Evolutionary conservation across 2,113 vertebrate genomes (phyloP), one percentile per base, ranked within the genome.

Genomic region (Nesogale talazaci): DNA sequence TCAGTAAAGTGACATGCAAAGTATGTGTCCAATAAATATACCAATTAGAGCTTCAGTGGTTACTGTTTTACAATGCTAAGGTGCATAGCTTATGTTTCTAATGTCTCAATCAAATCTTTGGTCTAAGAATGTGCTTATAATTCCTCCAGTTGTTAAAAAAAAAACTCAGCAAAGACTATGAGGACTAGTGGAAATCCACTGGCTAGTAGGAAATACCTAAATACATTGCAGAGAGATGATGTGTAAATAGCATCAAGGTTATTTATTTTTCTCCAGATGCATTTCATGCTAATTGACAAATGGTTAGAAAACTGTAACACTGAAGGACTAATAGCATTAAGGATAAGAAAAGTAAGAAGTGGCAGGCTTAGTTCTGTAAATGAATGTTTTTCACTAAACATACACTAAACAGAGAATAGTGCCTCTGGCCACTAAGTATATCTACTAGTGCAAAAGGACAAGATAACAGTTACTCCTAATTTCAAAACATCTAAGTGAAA

Each of bases 231-330:
- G 3, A 76, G n/a, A 82, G 63, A 89, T 72, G 34, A 69, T 23
- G 38, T 63, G 67, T 82, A 57, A 76, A 89, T 42, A 82, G 31
- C 12, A 83, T 38, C 16, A 70, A 23, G 83, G 65, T 88, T 81
- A 93, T 77, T 95, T 92, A 90, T 92, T 95, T 94, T 94, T 57
- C 52, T 34, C 81, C 38, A 56, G 57, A 89, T 67, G 36, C 46
- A 89, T 63, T 92, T 90, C 40, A 93, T 91, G 61, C 89, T 93
- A 91, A 93, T 85, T 63, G 82, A 91, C 87, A 94, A 95, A 91
- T 36, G 20, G 31, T 2, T 93, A 84, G 89, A 89, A 91, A 92
- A 89, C 20, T 74, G 86, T 56, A 96, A 7, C 65, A 94, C n/a
- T 76, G 36, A 56, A 8, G 89, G 61, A 89, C 56, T 63, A 89